Evolutionary conservation across 2,888 invertebrate species (phyloP).

Genomic region (Phortica okadai): DNA sequence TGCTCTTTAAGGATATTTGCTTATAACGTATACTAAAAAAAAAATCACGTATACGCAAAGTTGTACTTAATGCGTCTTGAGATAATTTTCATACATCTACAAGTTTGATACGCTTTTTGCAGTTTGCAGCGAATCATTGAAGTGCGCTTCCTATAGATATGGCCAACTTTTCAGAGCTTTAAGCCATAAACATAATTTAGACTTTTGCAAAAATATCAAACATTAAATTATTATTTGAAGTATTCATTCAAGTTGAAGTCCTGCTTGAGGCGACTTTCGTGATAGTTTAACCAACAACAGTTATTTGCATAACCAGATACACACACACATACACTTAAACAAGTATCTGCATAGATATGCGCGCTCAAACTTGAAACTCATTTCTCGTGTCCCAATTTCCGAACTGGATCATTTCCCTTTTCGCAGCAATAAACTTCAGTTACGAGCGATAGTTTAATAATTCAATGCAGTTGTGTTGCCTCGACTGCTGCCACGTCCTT

Average conservation of each 20-base stretch:
- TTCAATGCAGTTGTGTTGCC: background rate
- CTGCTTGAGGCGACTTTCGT: background rate
- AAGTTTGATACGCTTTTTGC: no score
- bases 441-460: slow-evolving; percentile 25
- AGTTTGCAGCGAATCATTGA: no score
- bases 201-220: no score
- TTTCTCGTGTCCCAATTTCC: slow-evolving; percentile 20
- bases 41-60: no score
- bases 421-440: slow-evolving; percentile 23
- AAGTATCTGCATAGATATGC: background rate
- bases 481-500: background rate
- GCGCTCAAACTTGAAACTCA: background rate
- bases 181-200: no score
- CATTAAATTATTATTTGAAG: no score
- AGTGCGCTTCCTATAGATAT: no score
- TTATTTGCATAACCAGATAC: background rate
- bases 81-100: no score
- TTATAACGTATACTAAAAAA: no score
- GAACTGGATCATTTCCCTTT: slow-evolving; percentile 18
- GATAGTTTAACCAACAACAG: background rate
- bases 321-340: slow-evolving; percentile 3
- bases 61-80: no score
- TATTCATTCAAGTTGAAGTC: background rate
- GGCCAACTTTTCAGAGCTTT: no score
- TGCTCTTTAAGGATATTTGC: no score